Evolutionary conservation across 2,113 vertebrate species (phyloP).

Genomic region (Candoia aspera): DNA sequence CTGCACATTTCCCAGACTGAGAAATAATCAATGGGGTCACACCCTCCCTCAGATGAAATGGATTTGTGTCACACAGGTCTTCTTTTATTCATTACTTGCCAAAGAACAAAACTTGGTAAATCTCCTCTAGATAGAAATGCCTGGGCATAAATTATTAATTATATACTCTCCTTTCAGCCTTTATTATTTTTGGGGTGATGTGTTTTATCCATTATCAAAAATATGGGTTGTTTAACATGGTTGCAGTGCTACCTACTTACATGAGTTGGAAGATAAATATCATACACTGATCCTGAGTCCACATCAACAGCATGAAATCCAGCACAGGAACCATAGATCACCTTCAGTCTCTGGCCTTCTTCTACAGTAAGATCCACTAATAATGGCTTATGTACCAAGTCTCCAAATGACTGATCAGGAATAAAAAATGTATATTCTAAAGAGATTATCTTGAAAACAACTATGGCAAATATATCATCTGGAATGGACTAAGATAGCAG

Average conservation of each 20-base stretch:
- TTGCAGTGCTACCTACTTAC: constrained; percentile 76
- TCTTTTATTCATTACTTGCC: background rate
- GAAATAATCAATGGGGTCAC: background rate
- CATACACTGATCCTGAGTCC: constrained; percentile 95
- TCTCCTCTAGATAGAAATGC: background rate
- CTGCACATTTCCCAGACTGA: background rate
- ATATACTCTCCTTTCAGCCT: background rate
- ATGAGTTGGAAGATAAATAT: constrained; percentile 98
- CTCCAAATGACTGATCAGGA: constrained; percentile 88
- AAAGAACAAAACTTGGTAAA: background rate
- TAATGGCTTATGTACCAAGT: constrained; percentile 93
- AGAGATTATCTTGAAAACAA: background rate
- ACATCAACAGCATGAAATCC: constrained; percentile 98
- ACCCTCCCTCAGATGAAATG: background rate
- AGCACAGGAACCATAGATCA: constrained; percentile 94
- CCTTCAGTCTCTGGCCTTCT: constrained; percentile 97
- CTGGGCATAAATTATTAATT: background rate
- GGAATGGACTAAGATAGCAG: background rate
- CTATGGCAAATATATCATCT: background rate
- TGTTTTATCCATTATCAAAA: background rate
- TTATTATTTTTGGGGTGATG: background rate
- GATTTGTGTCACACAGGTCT: background rate
- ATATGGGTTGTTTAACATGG: background rate
- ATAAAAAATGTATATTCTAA: constrained; percentile 21
- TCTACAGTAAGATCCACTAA: constrained; percentile 97